Conservation (phyloP, 2,797 vertebrate genomes). For the Typhlichthys subterraneus region DNA sequence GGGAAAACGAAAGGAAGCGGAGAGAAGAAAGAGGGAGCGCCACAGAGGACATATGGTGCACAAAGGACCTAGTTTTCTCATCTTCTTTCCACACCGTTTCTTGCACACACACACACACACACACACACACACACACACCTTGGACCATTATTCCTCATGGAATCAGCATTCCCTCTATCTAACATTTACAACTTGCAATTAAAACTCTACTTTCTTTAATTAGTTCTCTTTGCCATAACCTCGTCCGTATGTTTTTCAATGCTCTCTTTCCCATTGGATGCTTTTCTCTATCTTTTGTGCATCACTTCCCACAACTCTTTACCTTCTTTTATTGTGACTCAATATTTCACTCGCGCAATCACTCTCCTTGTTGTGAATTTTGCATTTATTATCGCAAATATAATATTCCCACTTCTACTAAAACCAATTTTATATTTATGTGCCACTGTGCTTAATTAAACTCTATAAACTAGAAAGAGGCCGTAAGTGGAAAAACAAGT, state of each 20-base stretch:
- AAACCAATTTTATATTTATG: no score
- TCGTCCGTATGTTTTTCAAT: constrained; percentile 35
- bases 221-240: constrained; percentile 38
- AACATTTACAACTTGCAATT: constrained; percentile 39
- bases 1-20: not conserved
- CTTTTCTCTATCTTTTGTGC: not conserved
- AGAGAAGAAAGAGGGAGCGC: not conserved
- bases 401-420: no score
- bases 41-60: constrained; percentile 49
- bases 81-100: constrained; percentile 33
- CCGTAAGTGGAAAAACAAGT: no score
- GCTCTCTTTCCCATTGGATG: not conserved
- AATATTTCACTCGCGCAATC: not conserved
- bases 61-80: constrained; percentile 45
- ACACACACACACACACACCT: constrained; percentile 39
- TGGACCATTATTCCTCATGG: constrained; percentile 52
- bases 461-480: no score
- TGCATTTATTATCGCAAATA: no score
- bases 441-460: no score
- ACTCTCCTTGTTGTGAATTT: not conserved
- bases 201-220: constrained; percentile 61
- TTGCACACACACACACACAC: constrained; percentile 11
- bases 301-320: not conserved
- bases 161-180: constrained; percentile 29
- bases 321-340: not conserved